These are phyloP conservation scores for Etheostoma perlongum DNA, from an alignment of 2,797 vertebrate genomes.

Conservation along the genomic window DNA sequence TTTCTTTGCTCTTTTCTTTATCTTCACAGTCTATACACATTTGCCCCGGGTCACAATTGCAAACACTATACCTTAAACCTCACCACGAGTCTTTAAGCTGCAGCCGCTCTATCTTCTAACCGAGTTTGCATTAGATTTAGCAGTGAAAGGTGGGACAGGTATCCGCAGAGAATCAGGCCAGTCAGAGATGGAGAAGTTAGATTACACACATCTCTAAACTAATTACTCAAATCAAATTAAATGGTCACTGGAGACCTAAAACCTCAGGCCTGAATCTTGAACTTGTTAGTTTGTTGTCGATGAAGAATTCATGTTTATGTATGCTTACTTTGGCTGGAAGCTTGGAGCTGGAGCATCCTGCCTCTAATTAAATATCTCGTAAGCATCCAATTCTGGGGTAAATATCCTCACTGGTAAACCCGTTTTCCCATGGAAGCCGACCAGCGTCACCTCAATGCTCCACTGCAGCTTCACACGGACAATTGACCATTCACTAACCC, in stretches of 20 bases:
- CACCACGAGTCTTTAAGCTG: background rate
- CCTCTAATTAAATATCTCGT: conserved; percentile 33
- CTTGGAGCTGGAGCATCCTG: conserved; percentile 32
- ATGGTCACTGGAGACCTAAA: conserved; percentile 57
- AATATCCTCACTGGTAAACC: conserved; percentile 55
- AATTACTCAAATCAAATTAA: conserved; percentile 74
- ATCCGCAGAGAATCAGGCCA: conserved; percentile 35
- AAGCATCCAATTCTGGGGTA: conserved; percentile 32
- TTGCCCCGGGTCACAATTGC: background rate
- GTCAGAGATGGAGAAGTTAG: conserved; percentile 53
- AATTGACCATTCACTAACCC: conserved; percentile 14
- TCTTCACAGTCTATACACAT: background rate
- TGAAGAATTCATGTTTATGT: conserved; percentile 47
- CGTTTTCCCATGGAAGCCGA: conserved; percentile 33
- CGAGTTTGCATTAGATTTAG: background rate
- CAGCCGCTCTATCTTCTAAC: conserved; percentile 1
- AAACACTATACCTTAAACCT: conserved; percentile 1
- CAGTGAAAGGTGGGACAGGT: conserved; percentile 1
- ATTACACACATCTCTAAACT: conserved; percentile 68
- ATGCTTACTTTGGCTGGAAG: conserved; percentile 45
- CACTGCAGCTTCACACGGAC: background rate
- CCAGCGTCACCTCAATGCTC: conserved; percentile 22
- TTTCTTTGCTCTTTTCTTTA: background rate
- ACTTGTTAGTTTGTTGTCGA: conserved; percentile 24
- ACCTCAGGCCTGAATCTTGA: conserved; percentile 20